Conservation (phyloP, 2,888 invertebrate genomes). For the Rugalucina vietnamica region DNA sequence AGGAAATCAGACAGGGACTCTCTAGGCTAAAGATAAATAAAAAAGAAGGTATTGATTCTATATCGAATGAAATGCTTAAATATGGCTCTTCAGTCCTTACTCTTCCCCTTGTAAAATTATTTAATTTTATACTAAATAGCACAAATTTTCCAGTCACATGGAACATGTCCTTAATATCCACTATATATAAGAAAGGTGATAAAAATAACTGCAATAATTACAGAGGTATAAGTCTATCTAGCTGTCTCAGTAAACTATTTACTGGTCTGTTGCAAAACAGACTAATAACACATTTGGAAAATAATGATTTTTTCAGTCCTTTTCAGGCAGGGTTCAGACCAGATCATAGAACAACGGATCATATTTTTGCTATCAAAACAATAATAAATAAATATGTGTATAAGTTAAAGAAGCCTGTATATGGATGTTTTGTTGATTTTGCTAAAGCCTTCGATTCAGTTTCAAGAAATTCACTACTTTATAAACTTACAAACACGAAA, state of each 20-base stretch:
- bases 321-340: conserved; percentile 20
- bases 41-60: background rate
- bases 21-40: background rate
- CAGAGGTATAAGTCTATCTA: conserved; percentile 3
- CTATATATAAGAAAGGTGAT: conserved; percentile 5
- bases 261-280: too few relatives aligned
- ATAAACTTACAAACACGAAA: background rate
- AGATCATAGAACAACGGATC: conserved; percentile 7
- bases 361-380: conserved; percentile 15
- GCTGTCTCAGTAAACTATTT: background rate
- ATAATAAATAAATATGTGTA: conserved; percentile 18
- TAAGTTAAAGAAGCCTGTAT: conserved; percentile 1
- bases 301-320: conserved; percentile 8
- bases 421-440: conserved; percentile 5
- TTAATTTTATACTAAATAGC: conserved; percentile 8
- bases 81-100: background rate
- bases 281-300: conserved; percentile 2
- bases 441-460: too few relatives aligned
- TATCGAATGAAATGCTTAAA: conserved; percentile 18
- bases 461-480: background rate
- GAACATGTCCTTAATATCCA: conserved; percentile 9
- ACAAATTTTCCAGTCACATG: background rate
- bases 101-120: conserved; percentile 10
- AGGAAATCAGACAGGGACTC: background rate
- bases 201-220: background rate